These are phyloP conservation scores for Serripes groenlandicus DNA, from an alignment of 2,888 invertebrate genomes.

Conservation along the genomic window DNA sequence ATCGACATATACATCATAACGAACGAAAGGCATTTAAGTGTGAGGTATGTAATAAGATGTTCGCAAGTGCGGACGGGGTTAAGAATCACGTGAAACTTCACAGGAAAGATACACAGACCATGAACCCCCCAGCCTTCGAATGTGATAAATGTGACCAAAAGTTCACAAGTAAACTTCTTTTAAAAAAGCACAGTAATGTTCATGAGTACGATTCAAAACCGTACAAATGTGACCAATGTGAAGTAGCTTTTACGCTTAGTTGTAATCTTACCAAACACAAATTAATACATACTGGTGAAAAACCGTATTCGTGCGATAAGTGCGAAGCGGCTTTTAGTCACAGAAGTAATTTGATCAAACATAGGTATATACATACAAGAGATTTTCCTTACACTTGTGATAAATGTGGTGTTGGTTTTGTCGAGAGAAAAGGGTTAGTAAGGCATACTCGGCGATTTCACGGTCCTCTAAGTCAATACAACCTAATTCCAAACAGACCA, in stretches of 20 bases:
- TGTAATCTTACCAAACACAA: slow-evolving; percentile 17
- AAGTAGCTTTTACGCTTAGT: not conserved
- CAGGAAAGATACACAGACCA: no score
- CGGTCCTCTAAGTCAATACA: no score
- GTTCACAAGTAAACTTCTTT: not conserved
- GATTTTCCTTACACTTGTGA: not conserved
- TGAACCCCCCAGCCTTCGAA: no score
- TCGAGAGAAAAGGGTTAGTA: not conserved
- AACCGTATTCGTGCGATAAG: not conserved
- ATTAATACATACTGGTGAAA: not conserved
- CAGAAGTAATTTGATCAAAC: slow-evolving; percentile 15
- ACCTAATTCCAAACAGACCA: no score
- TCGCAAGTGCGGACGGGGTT: not conserved
- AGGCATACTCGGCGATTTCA: no score
- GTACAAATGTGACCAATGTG: slow-evolving; percentile 12
- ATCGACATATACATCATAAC: not conserved
- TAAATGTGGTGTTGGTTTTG: not conserved
- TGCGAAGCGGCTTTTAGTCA: not conserved
- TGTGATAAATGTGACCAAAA: not conserved
- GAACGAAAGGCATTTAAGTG: not conserved
- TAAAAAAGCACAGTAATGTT: not conserved
- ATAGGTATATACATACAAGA: not conserved
- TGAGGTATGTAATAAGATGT: not conserved
- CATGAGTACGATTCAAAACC: not conserved
- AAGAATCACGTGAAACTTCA: not conserved